Percentiles rank a stretch among this genome's conserved stretches.
phyloP scores from a whole-genome alignment of 1,140 invertebrate species.

The Dolichoris vasculosae region DNA sequence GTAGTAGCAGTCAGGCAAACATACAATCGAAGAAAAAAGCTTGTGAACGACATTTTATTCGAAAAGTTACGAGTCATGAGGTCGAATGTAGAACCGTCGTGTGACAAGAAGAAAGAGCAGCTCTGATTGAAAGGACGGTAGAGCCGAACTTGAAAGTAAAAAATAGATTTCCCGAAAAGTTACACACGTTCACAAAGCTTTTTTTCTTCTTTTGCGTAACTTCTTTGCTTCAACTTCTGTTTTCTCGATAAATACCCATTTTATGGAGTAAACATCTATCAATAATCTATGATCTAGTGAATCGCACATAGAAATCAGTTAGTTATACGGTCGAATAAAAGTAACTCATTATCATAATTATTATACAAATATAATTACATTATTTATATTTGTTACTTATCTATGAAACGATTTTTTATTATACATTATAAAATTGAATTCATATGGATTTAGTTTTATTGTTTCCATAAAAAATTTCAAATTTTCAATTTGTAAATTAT shows the following conservation, averaged over 20 bases:
- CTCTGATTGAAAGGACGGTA: neutral
- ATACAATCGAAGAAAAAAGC: neutral
- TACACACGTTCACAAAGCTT: neutral
- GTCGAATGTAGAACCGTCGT: neutral
- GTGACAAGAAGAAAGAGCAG: conserved; percentile 26
- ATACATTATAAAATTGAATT: no score
- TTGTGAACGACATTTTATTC: neutral
- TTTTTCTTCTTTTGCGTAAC: neutral
- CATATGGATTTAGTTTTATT: no score
- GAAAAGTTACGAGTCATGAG: neutral
- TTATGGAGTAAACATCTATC: neutral
- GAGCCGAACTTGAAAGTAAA: neutral
- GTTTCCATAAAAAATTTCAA: no score
- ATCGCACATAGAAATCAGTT: no score
- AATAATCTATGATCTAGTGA: neutral
- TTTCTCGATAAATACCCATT: neutral
- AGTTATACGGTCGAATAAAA: no score
- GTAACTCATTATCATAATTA: no score
- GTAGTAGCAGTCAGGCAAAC: no score
- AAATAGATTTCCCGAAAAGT: neutral
- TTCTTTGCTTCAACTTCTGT: neutral
- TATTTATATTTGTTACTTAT: no score
- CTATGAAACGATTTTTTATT: no score
- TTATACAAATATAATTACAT: no score
- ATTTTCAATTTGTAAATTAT: no score